Evolutionary conservation across 2,888 invertebrate species (phyloP), one percentile per base, ranked within the genome.

Genomic region (Hyppa rectilinea): DNA sequence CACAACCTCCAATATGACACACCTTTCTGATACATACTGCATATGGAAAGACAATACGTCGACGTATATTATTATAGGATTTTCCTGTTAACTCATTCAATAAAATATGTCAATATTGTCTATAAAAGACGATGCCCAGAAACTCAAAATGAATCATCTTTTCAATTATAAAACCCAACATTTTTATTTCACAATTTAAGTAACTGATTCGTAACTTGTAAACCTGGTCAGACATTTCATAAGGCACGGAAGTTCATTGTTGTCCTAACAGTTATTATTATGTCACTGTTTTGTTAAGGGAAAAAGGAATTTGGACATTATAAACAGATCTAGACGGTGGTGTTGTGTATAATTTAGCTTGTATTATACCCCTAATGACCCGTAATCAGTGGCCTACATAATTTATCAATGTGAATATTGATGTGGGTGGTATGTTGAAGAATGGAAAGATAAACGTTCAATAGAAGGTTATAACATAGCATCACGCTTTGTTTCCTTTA

Each of bases 161-260:
- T 12, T 36, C 29, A 12, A 23, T 36, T 20, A 47, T 34, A 76
- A 38, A 9, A 60, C 20, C 29, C 26, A 62, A 40, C 29, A 31
- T 58, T 61, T 58, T 26, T 52, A 47, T 76, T 75, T 75, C 50
- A n/a, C 34, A 75, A 76, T 62, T 52, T n/a, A n/a, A 17, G 1
- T 34, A 34, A 50, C n/a, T 40, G 70, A 58, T 23, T 47, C 23
- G 40, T 47, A 29, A 9, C 56, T 60, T 3, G 12, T 2, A 40
- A 31, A 43, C 61, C 50, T 29, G 26, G n/a, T 10, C 17, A 58
- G 12, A 49, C 31, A 45, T 61, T 75, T 69, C 55, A 56, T 50
- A 60, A 49, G 31, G 43, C 49, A 6, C 49, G 70, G 56, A 56
- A 76, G 29, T 77, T 40, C 60, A 55, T 74, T 60, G 69, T 69